phyloP scores from a whole-genome alignment of 2,888 invertebrate genomes.

The Eurytoma adleriae region DNA sequence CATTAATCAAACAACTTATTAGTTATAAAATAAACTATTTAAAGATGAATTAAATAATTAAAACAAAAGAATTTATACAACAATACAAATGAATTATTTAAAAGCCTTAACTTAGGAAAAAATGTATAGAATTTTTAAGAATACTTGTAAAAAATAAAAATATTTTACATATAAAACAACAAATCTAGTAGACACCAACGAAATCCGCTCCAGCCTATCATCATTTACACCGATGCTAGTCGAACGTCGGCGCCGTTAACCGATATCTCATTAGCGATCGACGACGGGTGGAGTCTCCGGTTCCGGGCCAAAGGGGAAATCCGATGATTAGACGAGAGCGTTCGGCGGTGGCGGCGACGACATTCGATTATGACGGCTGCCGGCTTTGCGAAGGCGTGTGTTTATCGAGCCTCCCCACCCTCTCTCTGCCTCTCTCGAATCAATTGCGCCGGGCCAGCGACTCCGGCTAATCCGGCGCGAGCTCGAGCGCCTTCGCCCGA shows the following conservation, averaged over 20 bases:
- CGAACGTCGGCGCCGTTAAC: not conserved
- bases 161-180: no score
- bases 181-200: not conserved
- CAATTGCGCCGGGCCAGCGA: constrained; percentile 22
- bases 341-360: not conserved
- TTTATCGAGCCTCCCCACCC: not conserved
- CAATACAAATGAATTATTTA: no score
- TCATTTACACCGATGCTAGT: not conserved
- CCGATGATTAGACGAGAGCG: constrained; percentile 48
- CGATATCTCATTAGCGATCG: constrained; percentile 33
- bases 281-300: not conserved
- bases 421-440: not conserved
- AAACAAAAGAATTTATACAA: no score
- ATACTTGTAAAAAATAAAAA: no score
- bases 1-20: no score
- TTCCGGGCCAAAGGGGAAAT: not conserved
- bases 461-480: not conserved
- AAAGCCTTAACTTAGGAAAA: no score
- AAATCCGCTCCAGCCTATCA: not conserved
- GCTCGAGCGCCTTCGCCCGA: not conserved
- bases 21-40: no score
- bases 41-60: no score
- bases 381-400: constrained; percentile 7
- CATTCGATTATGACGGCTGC: constrained; percentile 21
- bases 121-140: no score